Evolutionary conservation across 2,888 invertebrate genomes (phyloP).

Genomic region (Erpobdella octoculata): DNA sequence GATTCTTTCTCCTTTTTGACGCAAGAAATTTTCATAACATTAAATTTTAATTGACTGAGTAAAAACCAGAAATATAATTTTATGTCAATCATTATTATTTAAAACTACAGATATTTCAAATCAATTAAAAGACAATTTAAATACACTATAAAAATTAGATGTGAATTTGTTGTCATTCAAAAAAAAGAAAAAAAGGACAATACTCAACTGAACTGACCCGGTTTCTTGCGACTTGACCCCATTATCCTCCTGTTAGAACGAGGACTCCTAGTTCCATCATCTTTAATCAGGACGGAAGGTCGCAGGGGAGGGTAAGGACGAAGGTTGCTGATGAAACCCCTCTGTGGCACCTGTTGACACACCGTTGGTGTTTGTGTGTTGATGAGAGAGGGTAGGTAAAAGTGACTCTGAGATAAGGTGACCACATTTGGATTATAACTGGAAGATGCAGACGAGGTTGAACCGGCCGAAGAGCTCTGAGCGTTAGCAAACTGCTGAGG

Average conservation of each 20-base stretch:
- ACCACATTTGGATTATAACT: slow-evolving; percentile 45
- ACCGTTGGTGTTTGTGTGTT: neutral
- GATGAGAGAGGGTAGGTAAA: slow-evolving; percentile 24
- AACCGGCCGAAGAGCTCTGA: neutral
- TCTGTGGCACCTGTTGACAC: neutral
- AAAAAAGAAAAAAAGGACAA: neutral
- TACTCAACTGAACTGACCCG: slow-evolving; percentile 32
- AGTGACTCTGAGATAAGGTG: slow-evolving; percentile 42
- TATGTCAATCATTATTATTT: neutral
- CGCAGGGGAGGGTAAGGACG: slow-evolving; percentile 79
- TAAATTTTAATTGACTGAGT: neutral
- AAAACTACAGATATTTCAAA: neutral
- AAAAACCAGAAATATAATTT: neutral
- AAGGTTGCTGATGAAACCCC: slow-evolving; percentile 63
- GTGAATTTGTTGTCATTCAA: neutral
- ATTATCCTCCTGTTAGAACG: slow-evolving; percentile 34
- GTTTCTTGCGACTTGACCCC: slow-evolving; percentile 33
- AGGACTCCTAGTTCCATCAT: slow-evolving; percentile 46
- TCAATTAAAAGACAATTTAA: neutral
- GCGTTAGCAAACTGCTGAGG: neutral
- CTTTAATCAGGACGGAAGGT: slow-evolving; percentile 52
- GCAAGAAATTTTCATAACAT: neutral
- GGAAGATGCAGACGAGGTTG: too few relatives aligned
- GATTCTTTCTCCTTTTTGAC: slow-evolving; percentile 28
- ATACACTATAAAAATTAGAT: neutral